Conservation (phyloP, 1,140 invertebrate genomes). For the Scaptomyza pallida region DNA sequence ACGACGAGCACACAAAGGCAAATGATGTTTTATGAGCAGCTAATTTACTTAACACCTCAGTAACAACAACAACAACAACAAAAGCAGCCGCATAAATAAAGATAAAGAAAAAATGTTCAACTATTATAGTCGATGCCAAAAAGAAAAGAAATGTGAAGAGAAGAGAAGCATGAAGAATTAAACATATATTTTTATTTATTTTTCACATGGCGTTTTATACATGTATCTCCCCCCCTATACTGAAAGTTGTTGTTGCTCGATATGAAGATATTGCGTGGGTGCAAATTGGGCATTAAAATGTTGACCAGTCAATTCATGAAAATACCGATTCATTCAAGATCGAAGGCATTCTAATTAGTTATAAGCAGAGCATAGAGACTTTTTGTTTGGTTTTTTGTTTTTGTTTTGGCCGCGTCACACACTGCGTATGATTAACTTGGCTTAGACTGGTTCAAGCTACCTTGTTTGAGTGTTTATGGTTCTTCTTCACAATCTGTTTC, state of each 20-base stretch:
- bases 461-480: slow-evolving; percentile 38
- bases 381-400: neutral
- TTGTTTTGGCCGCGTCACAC: slow-evolving; percentile 49
- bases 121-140: slow-evolving; percentile 60
- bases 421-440: slow-evolving; percentile 64
- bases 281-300: slow-evolving; percentile 74
- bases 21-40: slow-evolving; percentile 82
- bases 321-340: slow-evolving; percentile 77
- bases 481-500: slow-evolving; percentile 40
- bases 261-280: slow-evolving; percentile 56
- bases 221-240: too few relatives aligned
- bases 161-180: slow-evolving; percentile 21
- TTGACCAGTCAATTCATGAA: slow-evolving; percentile 79
- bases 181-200: slow-evolving; percentile 74
- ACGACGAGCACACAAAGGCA: slow-evolving; percentile 62
- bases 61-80: slow-evolving; percentile 55
- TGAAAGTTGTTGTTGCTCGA: slow-evolving; percentile 16
- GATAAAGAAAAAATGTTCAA: slow-evolving; percentile 54
- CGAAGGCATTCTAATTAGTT: slow-evolving; percentile 78
- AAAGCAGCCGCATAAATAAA: slow-evolving; percentile 39
- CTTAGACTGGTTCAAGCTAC: slow-evolving; percentile 28
- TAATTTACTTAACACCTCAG: slow-evolving; percentile 80
- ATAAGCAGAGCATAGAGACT: slow-evolving; percentile 54
- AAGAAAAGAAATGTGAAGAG: slow-evolving; percentile 30
- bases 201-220: slow-evolving; percentile 74